Conservation (phyloP, 2,113 vertebrate species). For the Eulacestoma nigropectus region DNA sequence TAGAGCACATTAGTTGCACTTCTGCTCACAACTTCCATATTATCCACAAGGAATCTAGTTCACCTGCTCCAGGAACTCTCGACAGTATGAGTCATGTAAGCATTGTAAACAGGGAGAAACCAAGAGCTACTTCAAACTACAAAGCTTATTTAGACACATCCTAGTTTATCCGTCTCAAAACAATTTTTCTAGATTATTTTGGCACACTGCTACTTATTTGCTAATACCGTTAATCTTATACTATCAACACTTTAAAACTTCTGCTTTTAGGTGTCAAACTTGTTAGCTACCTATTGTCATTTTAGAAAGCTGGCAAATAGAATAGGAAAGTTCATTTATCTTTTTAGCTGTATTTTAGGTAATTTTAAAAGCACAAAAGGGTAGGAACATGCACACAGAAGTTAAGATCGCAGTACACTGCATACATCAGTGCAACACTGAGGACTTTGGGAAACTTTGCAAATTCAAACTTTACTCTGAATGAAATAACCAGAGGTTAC, state of each 20-base stretch:
- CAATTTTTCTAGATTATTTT: background rate
- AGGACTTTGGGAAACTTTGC: background rate
- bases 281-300: background rate
- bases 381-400: background rate
- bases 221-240: background rate
- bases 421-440: background rate
- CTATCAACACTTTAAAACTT: background rate
- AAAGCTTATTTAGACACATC: background rate
- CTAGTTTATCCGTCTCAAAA: background rate
- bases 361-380: background rate
- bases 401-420: background rate
- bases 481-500: background rate
- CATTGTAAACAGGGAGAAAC: background rate
- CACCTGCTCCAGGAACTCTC: background rate
- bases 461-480: background rate
- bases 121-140: background rate
- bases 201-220: background rate
- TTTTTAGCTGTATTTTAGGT: background rate
- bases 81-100: background rate
- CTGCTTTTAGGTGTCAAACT: background rate
- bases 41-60: background rate
- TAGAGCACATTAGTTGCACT: background rate
- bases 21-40: background rate
- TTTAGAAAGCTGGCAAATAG: background rate
- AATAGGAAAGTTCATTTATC: background rate